Conservation (phyloP, 2,797 vertebrate species). For the Hafferia zeledoni region DNA sequence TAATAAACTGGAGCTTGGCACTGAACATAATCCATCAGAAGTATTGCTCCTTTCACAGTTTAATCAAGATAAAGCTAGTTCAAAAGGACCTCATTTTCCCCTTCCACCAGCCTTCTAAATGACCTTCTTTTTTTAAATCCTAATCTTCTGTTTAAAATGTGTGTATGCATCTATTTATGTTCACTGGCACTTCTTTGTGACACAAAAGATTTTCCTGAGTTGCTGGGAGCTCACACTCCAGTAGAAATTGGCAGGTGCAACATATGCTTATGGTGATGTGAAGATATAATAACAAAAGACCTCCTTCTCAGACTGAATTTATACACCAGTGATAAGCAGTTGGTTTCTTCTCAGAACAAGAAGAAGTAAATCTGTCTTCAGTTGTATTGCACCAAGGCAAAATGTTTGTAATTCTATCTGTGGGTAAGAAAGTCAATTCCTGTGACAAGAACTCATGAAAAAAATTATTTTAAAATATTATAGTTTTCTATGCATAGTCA, state of each 20-base stretch:
- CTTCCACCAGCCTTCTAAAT: background rate
- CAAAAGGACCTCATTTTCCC: background rate
- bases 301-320: background rate
- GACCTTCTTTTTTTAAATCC: background rate
- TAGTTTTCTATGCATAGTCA: fast-evolving
- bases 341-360: background rate
- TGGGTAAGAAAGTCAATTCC: background rate
- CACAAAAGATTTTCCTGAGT: background rate
- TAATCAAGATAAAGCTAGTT: background rate
- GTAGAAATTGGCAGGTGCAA: background rate
- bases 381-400: background rate
- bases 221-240: background rate
- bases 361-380: background rate
- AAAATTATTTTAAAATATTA: background rate
- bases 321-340: background rate
- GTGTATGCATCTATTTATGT: background rate
- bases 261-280: background rate
- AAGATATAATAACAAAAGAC: background rate
- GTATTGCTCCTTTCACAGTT: background rate
- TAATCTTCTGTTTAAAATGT: background rate
- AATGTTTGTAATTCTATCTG: background rate
- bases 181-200: background rate
- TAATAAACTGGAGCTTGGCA: background rate
- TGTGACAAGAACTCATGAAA: background rate
- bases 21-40: background rate